phyloP scores from a whole-genome alignment of 2,888 invertebrate genomes.

The Suillia variegata region DNA sequence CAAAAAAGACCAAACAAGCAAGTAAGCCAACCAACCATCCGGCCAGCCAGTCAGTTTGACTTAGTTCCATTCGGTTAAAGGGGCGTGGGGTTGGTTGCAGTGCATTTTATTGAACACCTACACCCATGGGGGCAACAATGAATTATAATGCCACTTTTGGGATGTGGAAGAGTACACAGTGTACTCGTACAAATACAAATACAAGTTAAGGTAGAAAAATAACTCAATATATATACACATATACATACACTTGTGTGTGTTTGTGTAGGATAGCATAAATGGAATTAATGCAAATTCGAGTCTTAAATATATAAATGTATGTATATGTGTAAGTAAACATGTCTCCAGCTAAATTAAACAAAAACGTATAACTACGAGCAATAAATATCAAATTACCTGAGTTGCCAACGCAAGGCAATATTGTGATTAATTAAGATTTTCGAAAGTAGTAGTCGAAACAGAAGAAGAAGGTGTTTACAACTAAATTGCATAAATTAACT shows the following conservation, averaged over 20 bases:
- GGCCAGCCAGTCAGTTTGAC: no score
- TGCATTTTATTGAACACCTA: no score
- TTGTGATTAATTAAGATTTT: conserved; percentile 15
- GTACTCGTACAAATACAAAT: no score
- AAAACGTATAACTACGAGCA: conserved; percentile 1
- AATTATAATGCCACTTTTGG: neutral
- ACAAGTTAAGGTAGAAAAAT: no score
- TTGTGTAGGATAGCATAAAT: no score
- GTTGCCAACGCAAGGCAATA: neutral
- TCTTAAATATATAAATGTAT: conserved; percentile 15
- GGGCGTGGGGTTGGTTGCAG: no score
- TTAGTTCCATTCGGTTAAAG: no score
- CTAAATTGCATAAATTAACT: conserved; percentile 15
- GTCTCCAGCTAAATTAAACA: conserved; percentile 8
- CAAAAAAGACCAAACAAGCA: neutral
- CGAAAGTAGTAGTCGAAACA: no score
- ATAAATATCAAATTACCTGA: conserved; percentile 18
- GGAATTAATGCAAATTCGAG: conserved; percentile 20
- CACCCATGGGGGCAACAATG: neutral
- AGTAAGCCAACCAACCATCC: no score
- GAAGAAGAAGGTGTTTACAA: conserved; percentile 9
- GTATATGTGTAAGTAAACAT: no score
- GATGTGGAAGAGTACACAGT: neutral
- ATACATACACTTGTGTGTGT: no score
- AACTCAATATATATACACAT: neutral